These are phyloP conservation scores for Cyclargus thomasi DNA, from an alignment of 1,140 invertebrate genomes.

Conservation along the genomic window DNA sequence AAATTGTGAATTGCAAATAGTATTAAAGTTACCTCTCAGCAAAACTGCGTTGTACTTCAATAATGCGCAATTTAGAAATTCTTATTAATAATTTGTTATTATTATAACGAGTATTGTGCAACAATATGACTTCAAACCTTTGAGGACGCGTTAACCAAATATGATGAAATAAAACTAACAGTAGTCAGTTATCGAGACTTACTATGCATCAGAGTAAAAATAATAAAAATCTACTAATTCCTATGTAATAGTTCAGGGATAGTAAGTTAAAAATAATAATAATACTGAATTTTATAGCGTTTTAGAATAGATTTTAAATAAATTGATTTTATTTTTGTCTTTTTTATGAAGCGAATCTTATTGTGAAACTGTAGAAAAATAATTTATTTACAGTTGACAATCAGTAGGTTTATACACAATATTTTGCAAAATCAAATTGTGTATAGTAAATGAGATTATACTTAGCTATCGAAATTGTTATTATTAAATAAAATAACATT, in stretches of 20 bases:
- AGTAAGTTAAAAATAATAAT: not conserved
- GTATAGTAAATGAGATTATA: not conserved
- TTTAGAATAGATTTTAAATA: not conserved
- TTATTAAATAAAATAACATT: not conserved
- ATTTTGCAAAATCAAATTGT: not conserved
- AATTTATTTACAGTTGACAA: constrained; percentile 4
- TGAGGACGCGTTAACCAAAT: too few relatives aligned
- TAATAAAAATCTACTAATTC: not conserved
- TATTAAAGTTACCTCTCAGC: not conserved
- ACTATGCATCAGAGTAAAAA: not conserved
- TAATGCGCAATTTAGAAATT: not conserved
- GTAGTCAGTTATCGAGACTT: not conserved
- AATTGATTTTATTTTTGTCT: not conserved
- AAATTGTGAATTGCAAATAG: not conserved
- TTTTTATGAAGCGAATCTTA: not conserved
- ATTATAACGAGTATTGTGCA: not conserved
- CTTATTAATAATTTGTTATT: too few relatives aligned
- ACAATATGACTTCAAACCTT: not conserved
- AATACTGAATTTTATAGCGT: not conserved
- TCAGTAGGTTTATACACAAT: not conserved
- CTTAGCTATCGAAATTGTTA: not conserved
- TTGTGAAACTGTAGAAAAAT: constrained; percentile 5
- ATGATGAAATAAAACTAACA: too few relatives aligned
- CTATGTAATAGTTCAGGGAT: not conserved
- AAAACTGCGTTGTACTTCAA: not conserved